Base-by-base conservation (phyloP, 2,888 invertebrate species). In the Drosophila stalkeri region DNA sequence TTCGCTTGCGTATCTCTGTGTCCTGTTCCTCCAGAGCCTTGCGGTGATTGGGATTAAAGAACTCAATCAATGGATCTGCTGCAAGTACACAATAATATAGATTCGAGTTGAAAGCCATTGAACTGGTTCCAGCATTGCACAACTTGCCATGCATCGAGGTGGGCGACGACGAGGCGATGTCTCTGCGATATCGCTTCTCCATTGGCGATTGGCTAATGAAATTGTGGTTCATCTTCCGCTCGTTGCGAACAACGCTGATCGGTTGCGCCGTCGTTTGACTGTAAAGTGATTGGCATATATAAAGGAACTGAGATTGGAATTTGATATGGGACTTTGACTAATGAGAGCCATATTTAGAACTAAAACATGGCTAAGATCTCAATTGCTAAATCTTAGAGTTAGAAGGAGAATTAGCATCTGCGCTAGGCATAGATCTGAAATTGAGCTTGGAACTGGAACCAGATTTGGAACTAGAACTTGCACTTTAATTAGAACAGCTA, bases 41-140 rank as follows among this genome's bases (percentile, higher is more conserved):
- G 69, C 95, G 94, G 92, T 95, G 94, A 90, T 96, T 96, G 0
- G 96, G 96, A 86, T 96, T 95, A 90, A 96, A 96, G 92, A 96
- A 96, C 86, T 96, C 96, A n/a, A 96, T 95, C 77, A 95, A 95
- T 0, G 98, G 90, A 80, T 93, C 93, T 49, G 91, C 92, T 92
- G 68, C 43, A 74, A 76, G 9, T 8, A 35, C 44, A 39, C 9
- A 3, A 49, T 3, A 18, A 23, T 35, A n/a, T 6, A 27, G 27
- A 11, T 56, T 44, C 11, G n/a, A 60, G 33, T 59, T 66, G 14
- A 20, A 2, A 12, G 16, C 27, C 20, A 23, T 27, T 44, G 31
- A 59, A 27, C 8, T 2, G 2, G 20, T 39, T 59, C 33, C 11
- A 8, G 7, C 12, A 2, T 12, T 47, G 46, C 27, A 18, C 23